Evolutionary conservation across 2,797 vertebrate genomes (phyloP).

Genomic region (Lepidocolaptes lacrymiger): DNA sequence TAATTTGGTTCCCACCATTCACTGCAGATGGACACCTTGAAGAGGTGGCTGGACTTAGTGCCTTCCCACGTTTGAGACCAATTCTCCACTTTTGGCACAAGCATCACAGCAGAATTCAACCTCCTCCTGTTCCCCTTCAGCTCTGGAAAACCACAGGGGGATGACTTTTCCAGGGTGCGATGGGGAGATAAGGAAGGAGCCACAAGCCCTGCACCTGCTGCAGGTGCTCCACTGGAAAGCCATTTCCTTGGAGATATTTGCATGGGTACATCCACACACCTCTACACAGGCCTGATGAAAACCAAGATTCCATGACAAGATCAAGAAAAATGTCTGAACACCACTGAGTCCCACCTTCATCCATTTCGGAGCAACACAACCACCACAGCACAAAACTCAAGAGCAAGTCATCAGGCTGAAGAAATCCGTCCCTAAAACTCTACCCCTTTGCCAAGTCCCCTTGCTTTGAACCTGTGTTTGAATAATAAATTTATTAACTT

Average conservation of each 20-base stretch:
- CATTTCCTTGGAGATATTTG: not conserved
- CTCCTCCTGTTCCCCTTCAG: not conserved
- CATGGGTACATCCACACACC: not conserved
- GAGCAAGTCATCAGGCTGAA: not conserved
- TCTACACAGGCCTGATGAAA: not conserved
- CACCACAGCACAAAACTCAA: not conserved
- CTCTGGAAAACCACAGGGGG: not conserved
- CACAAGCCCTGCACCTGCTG: rapidly evolving
- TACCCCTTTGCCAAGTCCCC: not conserved
- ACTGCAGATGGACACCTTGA: not conserved
- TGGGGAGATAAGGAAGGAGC: not conserved
- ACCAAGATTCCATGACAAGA: not conserved
- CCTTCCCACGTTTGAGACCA: not conserved
- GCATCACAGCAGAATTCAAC: not conserved
- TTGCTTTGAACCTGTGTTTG: not conserved
- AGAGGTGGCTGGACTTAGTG: rapidly evolving
- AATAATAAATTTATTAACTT: not conserved
- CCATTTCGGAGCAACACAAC: not conserved
- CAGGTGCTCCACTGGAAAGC: not conserved
- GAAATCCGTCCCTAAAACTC: not conserved
- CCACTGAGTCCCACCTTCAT: not conserved
- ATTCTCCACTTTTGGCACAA: not conserved
- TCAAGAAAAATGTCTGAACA: rapidly evolving
- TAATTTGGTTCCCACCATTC: not conserved
- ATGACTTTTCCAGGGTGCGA: not conserved